Conservation (phyloP, 2,888 invertebrate species). For the Calameuta filiformis region DNA sequence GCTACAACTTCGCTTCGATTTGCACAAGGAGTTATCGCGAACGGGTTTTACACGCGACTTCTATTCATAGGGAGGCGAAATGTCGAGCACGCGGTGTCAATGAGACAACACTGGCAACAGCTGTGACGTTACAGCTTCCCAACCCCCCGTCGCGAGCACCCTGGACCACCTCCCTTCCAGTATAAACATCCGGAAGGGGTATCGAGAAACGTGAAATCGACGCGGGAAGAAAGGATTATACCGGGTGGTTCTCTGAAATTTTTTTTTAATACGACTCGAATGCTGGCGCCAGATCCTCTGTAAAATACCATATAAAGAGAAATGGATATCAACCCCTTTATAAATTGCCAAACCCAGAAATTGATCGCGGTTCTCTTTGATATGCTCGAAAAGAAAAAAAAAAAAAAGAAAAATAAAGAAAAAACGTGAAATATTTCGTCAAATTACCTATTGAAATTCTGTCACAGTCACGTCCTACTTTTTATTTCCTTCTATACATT, state of each 20-base stretch:
- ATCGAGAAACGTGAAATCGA: constrained; percentile 33
- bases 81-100: neutral
- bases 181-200: neutral
- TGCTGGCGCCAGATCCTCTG: neutral
- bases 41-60: neutral
- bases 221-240: constrained; percentile 29
- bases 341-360: neutral
- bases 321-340: neutral
- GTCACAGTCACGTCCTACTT: neutral
- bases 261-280: neutral
- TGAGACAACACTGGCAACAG: constrained; percentile 30
- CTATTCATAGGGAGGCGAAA: neutral
- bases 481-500: neutral
- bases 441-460: neutral
- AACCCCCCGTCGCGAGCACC: neutral
- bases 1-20: neutral
- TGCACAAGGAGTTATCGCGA: neutral
- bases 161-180: neutral
- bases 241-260: constrained; percentile 4
- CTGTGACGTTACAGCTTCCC: constrained; percentile 33
- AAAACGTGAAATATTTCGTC: neutral
- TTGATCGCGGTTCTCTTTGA: neutral
- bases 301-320: neutral
- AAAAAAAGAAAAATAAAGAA: too few relatives aligned
- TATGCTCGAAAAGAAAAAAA: neutral